phyloP scores from a whole-genome alignment of 2,888 invertebrate species.

The Malacosoma neustria region DNA sequence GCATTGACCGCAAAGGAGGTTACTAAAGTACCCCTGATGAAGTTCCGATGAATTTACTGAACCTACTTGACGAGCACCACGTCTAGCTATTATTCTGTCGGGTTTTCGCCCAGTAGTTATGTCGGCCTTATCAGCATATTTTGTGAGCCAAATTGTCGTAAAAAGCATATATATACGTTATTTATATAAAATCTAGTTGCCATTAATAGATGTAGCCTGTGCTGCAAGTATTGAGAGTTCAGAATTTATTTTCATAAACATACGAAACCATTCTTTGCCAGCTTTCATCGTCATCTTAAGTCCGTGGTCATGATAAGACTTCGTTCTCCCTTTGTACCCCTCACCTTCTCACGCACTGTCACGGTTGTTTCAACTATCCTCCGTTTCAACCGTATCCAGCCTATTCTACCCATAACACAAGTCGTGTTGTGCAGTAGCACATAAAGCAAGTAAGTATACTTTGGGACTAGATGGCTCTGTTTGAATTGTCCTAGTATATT shows the following conservation, averaged over 20 bases:
- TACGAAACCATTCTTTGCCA: slow-evolving; percentile 16
- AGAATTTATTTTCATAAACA: slow-evolving; percentile 6
- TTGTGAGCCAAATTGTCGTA: slow-evolving; percentile 24
- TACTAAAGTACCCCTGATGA: no score
- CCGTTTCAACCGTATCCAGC: no score
- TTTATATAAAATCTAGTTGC: slow-evolving; percentile 7
- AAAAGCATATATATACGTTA: slow-evolving; percentile 16
- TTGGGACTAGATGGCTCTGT: no score
- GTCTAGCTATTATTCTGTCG: no score
- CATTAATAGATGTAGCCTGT: slow-evolving; percentile 9
- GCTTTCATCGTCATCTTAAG: slow-evolving; percentile 14
- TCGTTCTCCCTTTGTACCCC: no score
- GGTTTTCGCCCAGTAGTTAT: slow-evolving; percentile 20
- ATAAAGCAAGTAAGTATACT: no score
- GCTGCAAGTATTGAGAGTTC: slow-evolving; percentile 9
- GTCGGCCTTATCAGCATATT: slow-evolving; percentile 28
- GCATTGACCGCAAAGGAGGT: no score
- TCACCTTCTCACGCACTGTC: no score
- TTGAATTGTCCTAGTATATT: no score
- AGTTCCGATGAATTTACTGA: slow-evolving; percentile 32
- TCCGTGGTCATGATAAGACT: not conserved
- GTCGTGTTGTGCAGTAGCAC: no score
- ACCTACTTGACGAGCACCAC: slow-evolving; percentile 24
- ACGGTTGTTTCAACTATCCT: no score
- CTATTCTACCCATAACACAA: no score